phyloP scores from a whole-genome alignment of 2,888 invertebrate species.

The Cheilosia grossa region DNA sequence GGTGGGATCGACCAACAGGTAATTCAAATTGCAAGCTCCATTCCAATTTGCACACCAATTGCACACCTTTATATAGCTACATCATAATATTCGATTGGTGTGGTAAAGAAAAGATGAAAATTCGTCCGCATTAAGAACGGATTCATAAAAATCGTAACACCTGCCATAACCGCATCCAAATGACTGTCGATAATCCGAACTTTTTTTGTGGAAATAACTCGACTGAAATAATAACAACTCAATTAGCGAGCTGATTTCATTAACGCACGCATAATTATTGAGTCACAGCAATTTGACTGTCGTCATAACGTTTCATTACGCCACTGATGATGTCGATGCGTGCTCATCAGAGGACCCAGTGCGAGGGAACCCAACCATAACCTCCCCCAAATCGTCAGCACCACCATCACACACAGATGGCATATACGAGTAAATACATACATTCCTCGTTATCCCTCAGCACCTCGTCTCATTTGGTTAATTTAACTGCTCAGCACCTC shows the following conservation, averaged over 20 bases:
- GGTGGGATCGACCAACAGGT: too few relatives aligned
- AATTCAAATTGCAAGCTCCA: too few relatives aligned
- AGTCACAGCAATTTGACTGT: conserved; percentile 61
- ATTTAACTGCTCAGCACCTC: conserved; percentile 56
- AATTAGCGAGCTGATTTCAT: conserved; percentile 71
- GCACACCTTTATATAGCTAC: too few relatives aligned
- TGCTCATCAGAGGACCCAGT: not conserved
- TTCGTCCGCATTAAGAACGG: not conserved
- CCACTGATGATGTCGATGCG: conserved; percentile 23
- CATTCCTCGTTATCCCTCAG: conserved; percentile 49
- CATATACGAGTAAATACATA: conserved; percentile 21
- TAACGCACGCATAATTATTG: conserved; percentile 64
- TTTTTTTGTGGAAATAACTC: conserved; percentile 38
- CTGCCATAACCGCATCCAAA: not conserved
- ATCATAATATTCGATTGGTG: not conserved
- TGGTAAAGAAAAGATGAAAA: not conserved
- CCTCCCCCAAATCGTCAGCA: conserved; percentile 2
- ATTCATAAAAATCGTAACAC: not conserved
- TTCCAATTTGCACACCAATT: too few relatives aligned
- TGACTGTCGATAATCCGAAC: conserved; percentile 13
- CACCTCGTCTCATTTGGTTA: conserved; percentile 72
- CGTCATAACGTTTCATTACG: conserved; percentile 71
- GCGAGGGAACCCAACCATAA: conserved; percentile 1
- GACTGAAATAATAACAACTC: conserved; percentile 69
- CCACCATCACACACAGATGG: not conserved